Percentiles rank a stretch among this genome's conserved stretches.
Evolutionary conservation across 2,888 invertebrate genomes (phyloP).

Genomic region (Pammene aurita): DNA sequence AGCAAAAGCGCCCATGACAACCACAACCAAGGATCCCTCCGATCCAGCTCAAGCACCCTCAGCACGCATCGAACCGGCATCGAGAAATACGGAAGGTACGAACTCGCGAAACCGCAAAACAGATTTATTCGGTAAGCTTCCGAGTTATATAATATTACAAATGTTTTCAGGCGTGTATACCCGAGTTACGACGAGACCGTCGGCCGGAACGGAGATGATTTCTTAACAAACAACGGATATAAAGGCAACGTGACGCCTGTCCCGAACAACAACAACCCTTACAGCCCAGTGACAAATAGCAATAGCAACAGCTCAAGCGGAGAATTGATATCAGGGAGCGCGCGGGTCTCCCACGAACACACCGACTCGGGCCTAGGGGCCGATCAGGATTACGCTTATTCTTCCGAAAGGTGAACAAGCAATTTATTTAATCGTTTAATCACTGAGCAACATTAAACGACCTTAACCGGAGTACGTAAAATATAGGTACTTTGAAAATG

Average conservation of each 20-base stretch:
- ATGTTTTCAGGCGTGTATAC: constrained; percentile 69
- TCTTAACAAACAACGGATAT: constrained; percentile 76
- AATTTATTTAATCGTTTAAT: constrained; percentile 32
- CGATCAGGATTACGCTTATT: constrained; percentile 89
- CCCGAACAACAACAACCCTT: constrained; percentile 76
- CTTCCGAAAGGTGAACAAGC: constrained; percentile 84
- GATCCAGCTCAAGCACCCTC: constrained; percentile 84
- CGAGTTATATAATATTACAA: constrained; percentile 26
- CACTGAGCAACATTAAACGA: neutral
- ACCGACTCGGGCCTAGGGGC: constrained; percentile 90
- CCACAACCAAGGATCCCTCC: constrained; percentile 81
- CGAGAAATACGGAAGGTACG: constrained; percentile 77
- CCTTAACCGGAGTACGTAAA: neutral
- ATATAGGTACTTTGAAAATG: neutral
- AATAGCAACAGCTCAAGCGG: constrained; percentile 82
- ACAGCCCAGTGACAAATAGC: constrained; percentile 79
- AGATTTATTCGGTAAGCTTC: constrained; percentile 41
- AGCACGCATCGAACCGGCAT: constrained; percentile 81
- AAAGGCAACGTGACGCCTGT: constrained; percentile 69
- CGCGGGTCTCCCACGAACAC: constrained; percentile 88
- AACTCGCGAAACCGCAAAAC: constrained; percentile 39
- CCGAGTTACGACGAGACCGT: constrained; percentile 73
- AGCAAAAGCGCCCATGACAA: constrained; percentile 67
- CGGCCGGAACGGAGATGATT: constrained; percentile 67
- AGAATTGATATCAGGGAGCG: constrained; percentile 77